Evolutionary conservation across 2,888 invertebrate species (phyloP).

Genomic region (Cremastinae sp.): DNA sequence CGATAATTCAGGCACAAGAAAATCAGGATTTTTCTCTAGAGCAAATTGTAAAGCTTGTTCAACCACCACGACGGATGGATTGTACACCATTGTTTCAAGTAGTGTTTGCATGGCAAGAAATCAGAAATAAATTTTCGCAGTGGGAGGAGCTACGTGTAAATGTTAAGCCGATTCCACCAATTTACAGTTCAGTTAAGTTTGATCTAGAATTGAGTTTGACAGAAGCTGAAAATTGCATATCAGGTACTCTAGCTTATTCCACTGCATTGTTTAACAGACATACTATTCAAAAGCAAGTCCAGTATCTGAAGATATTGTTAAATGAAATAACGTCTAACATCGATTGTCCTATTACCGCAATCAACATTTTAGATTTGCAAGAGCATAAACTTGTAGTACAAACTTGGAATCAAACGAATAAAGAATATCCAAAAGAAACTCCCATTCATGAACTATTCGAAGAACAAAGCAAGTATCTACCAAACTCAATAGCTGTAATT

Average conservation of each 20-base stretch:
- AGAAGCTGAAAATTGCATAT: conserved; percentile 4
- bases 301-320: background rate
- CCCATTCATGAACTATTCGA: conserved; percentile 8
- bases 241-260: conserved; percentile 1
- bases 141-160: background rate
- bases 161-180: background rate
- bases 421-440: background rate
- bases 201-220: conserved; percentile 14
- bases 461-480: background rate
- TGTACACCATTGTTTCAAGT: conserved; percentile 18
- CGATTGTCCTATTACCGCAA: background rate
- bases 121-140: background rate
- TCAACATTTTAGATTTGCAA: background rate
- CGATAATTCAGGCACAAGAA: conserved; percentile 10
- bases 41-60: conserved; percentile 11
- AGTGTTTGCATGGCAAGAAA: conserved; percentile 21
- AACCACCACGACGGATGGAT: conserved; percentile 20
- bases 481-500: background rate
- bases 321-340: background rate
- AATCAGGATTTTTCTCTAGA: conserved; percentile 27
- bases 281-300: conserved; percentile 2
- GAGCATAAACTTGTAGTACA: conserved; percentile 12
- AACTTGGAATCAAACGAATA: conserved; percentile 13
- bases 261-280: conserved; percentile 11
- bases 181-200: conserved; percentile 12